Evolutionary conservation across 2,888 invertebrate genomes (phyloP).

Genomic region (Xanthorhoe spadicearia): DNA sequence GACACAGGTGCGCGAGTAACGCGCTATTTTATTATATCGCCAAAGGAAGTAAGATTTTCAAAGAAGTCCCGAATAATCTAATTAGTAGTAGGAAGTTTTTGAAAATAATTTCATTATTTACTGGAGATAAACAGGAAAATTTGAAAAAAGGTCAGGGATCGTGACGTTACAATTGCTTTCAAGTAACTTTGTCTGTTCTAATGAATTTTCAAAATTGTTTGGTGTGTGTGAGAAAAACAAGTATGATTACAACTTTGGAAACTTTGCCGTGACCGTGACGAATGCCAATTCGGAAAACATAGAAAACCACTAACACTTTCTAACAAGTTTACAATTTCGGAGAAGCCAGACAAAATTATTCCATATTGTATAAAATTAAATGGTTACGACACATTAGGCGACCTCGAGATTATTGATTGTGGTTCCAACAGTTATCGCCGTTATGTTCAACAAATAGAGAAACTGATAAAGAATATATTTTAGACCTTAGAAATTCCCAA

Average conservation of each 20-base stretch:
- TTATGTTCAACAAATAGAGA: conserved; percentile 4
- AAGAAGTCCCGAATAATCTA: neutral
- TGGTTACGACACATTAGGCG: neutral
- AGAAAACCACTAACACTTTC: neutral
- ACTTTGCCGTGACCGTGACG: neutral
- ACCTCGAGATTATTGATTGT: conserved; percentile 19
- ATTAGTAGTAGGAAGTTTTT: too few species aligned
- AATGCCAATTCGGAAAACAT: neutral
- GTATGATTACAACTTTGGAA: too few species aligned
- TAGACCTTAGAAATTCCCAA: neutral
- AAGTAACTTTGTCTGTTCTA: too few species aligned
- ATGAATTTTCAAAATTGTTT: too few species aligned
- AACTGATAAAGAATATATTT: neutral
- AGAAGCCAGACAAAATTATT: neutral
- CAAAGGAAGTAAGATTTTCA: neutral
- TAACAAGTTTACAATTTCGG: neutral
- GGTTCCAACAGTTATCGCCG: neutral
- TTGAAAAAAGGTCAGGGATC: neutral
- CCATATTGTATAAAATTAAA: neutral
- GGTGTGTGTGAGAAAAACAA: too few species aligned
- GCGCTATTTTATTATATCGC: neutral
- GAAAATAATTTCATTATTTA: too few species aligned
- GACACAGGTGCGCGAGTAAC: too few species aligned
- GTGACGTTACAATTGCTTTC: too few species aligned
- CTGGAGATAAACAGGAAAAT: too few species aligned